Evolutionary conservation across 2,888 invertebrate genomes (phyloP), one percentile per base, ranked within the genome.

Genomic region (Leptinotarsa juncta): DNA sequence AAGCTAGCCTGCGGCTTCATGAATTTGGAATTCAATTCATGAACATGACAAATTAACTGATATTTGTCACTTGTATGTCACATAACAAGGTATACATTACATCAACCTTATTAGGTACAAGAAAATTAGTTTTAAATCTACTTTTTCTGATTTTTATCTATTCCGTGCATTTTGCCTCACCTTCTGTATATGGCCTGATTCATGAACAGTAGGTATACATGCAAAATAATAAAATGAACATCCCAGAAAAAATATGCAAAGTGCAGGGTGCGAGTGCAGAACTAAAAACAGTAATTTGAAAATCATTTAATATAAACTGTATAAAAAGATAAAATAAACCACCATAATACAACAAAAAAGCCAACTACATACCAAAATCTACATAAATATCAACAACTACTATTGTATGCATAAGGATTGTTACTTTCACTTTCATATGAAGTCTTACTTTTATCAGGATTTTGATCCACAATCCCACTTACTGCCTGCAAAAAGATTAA

Each of bases 391-490:
- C 66, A 74, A 70, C 73, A 80, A 78, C 79, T 82, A 81, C 82
- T 83, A 77, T 79, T 82, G 70, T 82, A 83, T 72, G 80, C 80
- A 81, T 82, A 82, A 51, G 81, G 79, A 78, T 82, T 82, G 72
- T 75, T 80, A 80, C 75, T 79, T 66, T 82, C 82, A 80, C 80
- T 73, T 55, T 82, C 83, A 81, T 90, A 81, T 74, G 79, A 79
- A 75, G 77, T 83, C 93, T 92, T 90, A 94, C 94, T 94, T 91
- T 95, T 95, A 82, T 94, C 92, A 88, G 93, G 93, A 81, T 91
- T 90, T 81, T 92, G 92, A 86, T 95, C 95, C 74, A 94, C 94
- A 80, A 94, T 90, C 78, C 95, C 95, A 88, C 94, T 95, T 12
- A 95, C 95, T 83, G 95, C 95, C 94, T 95, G 73, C 68, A 60